Conservation (phyloP, 2,888 invertebrate species). For the Acholoe squamosa region DNA sequence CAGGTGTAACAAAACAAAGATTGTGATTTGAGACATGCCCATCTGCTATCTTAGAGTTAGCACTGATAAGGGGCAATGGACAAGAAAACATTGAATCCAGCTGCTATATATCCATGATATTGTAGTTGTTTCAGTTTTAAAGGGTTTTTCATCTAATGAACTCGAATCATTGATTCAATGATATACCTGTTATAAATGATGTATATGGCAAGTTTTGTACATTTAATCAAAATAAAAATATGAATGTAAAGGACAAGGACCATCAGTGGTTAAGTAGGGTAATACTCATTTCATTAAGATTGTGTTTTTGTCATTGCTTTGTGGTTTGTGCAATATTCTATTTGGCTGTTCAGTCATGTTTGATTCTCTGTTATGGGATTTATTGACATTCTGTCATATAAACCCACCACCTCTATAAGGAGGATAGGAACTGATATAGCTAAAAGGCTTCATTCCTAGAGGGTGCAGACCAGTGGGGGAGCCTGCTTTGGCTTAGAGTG, state of each 20-base stretch:
- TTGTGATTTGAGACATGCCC: slow-evolving; percentile 19
- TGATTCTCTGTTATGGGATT: slow-evolving; percentile 8
- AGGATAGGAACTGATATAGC: neutral
- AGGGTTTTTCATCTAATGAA: slow-evolving; percentile 9
- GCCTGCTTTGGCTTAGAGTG: slow-evolving; percentile 20
- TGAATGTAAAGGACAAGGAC: neutral
- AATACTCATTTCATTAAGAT: slow-evolving; percentile 38
- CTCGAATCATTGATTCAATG: neutral
- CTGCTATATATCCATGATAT: slow-evolving; percentile 46
- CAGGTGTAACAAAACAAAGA: neutral
- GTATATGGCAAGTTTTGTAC: slow-evolving; percentile 17
- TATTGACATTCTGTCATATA: slow-evolving; percentile 15
- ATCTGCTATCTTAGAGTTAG: slow-evolving; percentile 48
- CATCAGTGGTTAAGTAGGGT: slow-evolving; percentile 5
- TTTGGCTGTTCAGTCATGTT: slow-evolving; percentile 47
- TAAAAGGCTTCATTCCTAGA: neutral
- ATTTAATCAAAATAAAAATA: slow-evolving; percentile 33
- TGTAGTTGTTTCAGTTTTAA: neutral
- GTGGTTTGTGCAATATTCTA: slow-evolving; percentile 58
- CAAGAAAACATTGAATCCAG: slow-evolving; percentile 11
- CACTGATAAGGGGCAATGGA: slow-evolving; percentile 29
- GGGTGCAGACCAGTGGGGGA: neutral
- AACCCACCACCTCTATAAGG: neutral
- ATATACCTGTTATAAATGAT: neutral
- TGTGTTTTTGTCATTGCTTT: slow-evolving; percentile 50